A percentile compares a stretch with the other conserved stretches of the same genome.
These are phyloP conservation scores for Diceros bicornis DNA, from an alignment of 2,797 vertebrate genomes.

Conservation along the genomic window DNA sequence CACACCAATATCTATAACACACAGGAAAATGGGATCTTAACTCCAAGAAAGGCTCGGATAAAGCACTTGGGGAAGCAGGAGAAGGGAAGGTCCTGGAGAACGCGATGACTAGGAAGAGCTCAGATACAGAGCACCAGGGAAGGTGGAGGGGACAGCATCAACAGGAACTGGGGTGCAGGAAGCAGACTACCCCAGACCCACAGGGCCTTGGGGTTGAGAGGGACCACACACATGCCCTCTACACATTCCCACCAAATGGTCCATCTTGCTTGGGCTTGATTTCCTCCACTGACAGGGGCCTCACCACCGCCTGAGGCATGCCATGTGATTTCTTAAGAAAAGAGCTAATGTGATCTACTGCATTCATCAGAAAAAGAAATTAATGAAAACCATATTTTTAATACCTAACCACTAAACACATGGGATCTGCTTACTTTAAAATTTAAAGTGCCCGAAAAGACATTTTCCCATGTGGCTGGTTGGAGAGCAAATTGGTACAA, in stretches of 20 bases:
- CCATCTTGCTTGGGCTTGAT: neutral
- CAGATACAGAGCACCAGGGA: fast-evolving
- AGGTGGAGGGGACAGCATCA: fast-evolving
- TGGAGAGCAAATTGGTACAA: neutral
- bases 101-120: fast-evolving
- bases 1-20: fast-evolving
- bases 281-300: neutral
- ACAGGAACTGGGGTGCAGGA: fast-evolving
- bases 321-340: neutral
- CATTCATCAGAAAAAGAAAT: neutral
- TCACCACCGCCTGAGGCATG: fast-evolving
- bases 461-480: neutral
- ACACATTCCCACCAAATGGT: neutral
- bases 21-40: fast-evolving
- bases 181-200: neutral
- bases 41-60: too few species aligned
- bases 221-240: neutral
- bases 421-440: neutral
- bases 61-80: fast-evolving
- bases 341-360: neutral
- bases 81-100: fast-evolving
- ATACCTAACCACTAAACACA: neutral
- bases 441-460: neutral
- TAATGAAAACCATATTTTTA: neutral
- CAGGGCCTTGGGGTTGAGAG: neutral